phyloP scores from a whole-genome alignment of 1,140 invertebrate species.

The Bombyx mori region DNA sequence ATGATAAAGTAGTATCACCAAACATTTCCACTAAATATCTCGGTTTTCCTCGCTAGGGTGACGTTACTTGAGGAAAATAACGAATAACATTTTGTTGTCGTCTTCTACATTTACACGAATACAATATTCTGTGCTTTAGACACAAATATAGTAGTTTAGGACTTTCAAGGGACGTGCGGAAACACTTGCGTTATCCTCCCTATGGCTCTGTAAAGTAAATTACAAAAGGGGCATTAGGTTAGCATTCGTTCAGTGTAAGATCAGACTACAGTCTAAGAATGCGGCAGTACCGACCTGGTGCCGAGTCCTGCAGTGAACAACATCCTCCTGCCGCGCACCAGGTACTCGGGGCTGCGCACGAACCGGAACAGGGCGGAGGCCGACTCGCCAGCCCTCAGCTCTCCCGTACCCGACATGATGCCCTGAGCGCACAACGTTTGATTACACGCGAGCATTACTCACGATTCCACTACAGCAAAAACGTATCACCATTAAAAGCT shows the following conservation, averaged over 20 bases:
- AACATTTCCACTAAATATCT: too few species aligned
- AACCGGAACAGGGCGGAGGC: constrained; percentile 92
- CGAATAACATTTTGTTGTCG: too few species aligned
- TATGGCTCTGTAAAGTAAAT: constrained; percentile 78
- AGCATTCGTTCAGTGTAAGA: background rate
- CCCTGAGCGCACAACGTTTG: constrained; percentile 33
- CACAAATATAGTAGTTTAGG: too few species aligned
- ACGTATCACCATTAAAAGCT: background rate
- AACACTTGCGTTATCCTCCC: constrained; percentile 92
- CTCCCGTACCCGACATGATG: constrained; percentile 43
- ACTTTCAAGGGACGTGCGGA: constrained; percentile 63
- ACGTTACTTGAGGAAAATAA: too few species aligned
- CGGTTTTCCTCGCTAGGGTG: too few species aligned
- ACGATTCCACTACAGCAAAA: background rate
- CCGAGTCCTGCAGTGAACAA: constrained; percentile 88
- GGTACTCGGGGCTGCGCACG: constrained; percentile 90
- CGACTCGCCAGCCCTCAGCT: constrained; percentile 82
- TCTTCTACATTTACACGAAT: too few species aligned
- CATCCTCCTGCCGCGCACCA: constrained; percentile 88
- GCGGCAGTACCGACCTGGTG: constrained; percentile 57
- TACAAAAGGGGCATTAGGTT: background rate
- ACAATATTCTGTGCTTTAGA: too few species aligned
- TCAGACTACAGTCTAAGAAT: background rate
- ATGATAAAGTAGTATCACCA: too few species aligned
- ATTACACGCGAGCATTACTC: background rate